These are phyloP conservation scores for Apamea crenata DNA, from an alignment of 2,888 invertebrate genomes.

Conservation along the genomic window DNA sequence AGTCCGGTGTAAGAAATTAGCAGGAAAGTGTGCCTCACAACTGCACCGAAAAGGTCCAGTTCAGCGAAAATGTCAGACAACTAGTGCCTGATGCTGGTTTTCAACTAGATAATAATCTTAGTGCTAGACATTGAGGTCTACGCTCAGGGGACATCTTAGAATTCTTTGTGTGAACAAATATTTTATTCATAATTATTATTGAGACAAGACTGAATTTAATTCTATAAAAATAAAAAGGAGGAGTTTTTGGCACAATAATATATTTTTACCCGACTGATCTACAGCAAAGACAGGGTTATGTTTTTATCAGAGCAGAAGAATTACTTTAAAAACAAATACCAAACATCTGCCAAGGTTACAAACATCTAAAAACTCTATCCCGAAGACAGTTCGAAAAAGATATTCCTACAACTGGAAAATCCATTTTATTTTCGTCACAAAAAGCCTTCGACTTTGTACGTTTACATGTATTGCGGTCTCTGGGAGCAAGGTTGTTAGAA, in stretches of 20 bases:
- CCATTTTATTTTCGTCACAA: constrained; percentile 45
- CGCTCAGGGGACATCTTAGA: too few species aligned
- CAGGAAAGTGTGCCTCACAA: too few species aligned
- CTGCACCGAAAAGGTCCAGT: too few species aligned
- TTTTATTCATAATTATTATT: neutral
- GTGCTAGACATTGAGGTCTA: neutral
- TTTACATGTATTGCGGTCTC: constrained; percentile 20
- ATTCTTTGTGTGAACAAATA: neutral
- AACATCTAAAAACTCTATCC: constrained; percentile 17
- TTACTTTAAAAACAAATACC: constrained; percentile 21
- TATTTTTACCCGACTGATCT: neutral
- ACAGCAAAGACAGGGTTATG: neutral
- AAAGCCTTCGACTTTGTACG: constrained; percentile 27
- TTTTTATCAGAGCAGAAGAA: neutral
- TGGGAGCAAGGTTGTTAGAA: constrained; percentile 34
- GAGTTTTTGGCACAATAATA: neutral
- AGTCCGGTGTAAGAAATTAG: too few species aligned
- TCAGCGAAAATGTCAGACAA: too few species aligned
- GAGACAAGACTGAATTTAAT: neutral
- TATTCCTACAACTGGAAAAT: constrained; percentile 27
- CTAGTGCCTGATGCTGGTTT: too few species aligned
- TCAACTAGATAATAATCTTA: neutral
- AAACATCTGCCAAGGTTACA: neutral
- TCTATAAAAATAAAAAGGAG: neutral
- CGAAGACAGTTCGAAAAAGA: constrained; percentile 21